Base-by-base conservation (phyloP, 2,888 invertebrate species). In the Abscondita cerata region DNA sequence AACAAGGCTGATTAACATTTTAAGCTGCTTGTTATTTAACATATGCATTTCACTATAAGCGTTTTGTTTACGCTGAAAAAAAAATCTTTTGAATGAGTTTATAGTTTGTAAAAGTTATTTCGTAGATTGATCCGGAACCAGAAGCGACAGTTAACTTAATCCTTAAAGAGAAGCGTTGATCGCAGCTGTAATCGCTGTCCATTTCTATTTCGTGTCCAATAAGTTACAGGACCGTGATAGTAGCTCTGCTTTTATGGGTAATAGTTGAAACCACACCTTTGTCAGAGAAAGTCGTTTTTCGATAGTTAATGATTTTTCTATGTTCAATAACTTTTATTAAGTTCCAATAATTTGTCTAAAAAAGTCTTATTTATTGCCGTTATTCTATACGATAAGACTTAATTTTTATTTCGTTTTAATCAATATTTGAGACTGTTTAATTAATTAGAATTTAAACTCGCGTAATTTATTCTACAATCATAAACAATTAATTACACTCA, bases 161-260 rank as follows among this genome's bases (percentile, higher is more conserved):
- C 76, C 73, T 63, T 69, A 64, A 65, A 71, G 76, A 75, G 73
- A 72, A 72, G 74, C 71, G 78, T 66, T 78, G 79, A 79, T 78
- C 75, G 73, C 68, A 67, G 66, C 71, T 69, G 77, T 79, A 79
- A 79, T 79, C 78, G 75, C 77, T 79, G 79, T 79, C 79, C 76
- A 74, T 74, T 72, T 70, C 69, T 72, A 75, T 79, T 78, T 73
- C 70, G 70, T 66, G 62, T 75, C 72, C 76, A 79, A 79, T 79
- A 79, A 78, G 76, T 79, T 78, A 79, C 72, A 68, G 67, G 60
- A 56, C 66, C 20, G 18, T 25, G 36, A 41, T 41, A 48, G 55
- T 44, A 50, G 34, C 52, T 47, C 36, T 46, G 58, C 58, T 48
- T 59, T 53, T 40, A 59, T 48, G 51, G 46, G 52, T 50, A 56